Evolutionary conservation across 2,888 invertebrate species (phyloP), one percentile per base, ranked within the genome.

Genomic region (Drosophila meridiana): DNA sequence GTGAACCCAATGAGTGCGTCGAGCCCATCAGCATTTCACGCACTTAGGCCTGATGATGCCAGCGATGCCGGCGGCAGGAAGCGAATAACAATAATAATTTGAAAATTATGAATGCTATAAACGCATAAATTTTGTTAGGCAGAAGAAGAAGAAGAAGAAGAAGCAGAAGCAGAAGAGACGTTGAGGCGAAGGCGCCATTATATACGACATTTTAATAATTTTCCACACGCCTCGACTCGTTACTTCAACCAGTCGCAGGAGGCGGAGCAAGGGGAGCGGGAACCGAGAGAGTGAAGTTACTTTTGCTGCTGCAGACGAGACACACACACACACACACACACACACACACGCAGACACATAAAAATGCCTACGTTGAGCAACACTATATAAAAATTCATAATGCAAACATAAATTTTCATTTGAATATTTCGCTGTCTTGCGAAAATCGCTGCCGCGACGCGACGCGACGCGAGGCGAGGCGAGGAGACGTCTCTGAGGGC

Each of bases 331-430:
- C 69, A 53, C 66, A 72, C 38, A 67, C 34, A 68, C 52, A 65
- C 68, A 69, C 64, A 69, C 45, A 63, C 45, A 64, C 80, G 81
- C 80, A 83, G 83, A 83, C 84, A 80, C 80, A 77, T 79, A 85
- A 86, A 89, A 88, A 83, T 89, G 86, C 79, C 89, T 87, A 84
- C 80, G 73, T 73, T 78, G 71, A 78, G 83, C 82, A 83, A 89
- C 90, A 91, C 90, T 90, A 90, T 90, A 89, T 90, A 88, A 90
- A 91, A 91, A 90, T 90, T 91, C 91, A 90, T 91, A 91, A 87
- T 87, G 89, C 89, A 90, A 87, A 91, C 91, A 92, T 92, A 92
- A 92, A 92, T 92, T 91, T 91, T 91, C 92, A 92, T 92, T 92
- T 91, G 82, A 87, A 89, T 91, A 86, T 89, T 88, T 88, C 75